Evolutionary conservation across 2,113 vertebrate genomes (phyloP).

Genomic region (Pantherophis guttatus): DNA sequence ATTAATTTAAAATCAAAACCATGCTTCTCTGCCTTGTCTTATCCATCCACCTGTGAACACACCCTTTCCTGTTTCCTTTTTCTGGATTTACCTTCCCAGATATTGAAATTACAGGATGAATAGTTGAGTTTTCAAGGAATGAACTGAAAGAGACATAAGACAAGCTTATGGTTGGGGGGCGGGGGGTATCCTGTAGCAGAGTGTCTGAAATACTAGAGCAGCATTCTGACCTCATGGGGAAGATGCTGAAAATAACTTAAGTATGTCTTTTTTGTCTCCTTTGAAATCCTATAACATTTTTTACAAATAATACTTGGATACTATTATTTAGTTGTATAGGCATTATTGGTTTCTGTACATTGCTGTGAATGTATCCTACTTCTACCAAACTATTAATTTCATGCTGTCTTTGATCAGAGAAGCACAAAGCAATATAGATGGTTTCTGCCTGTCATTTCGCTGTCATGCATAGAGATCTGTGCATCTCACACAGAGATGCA

Average conservation of each 20-base stretch:
- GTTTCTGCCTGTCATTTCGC: background rate
- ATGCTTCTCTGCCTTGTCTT: background rate
- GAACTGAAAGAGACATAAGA: background rate
- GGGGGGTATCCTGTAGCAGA: background rate
- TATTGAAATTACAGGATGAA: background rate
- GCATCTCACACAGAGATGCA: background rate
- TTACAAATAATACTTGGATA: background rate
- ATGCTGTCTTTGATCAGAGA: background rate
- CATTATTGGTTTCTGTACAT: background rate
- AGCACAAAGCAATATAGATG: background rate
- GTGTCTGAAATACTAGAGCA: background rate
- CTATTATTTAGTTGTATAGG: background rate
- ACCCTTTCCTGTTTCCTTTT: background rate
- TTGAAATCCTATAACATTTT: background rate
- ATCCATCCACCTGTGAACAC: background rate
- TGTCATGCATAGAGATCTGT: no score
- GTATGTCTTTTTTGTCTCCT: background rate
- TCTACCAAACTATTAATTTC: background rate
- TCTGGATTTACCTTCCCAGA: background rate
- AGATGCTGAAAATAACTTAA: background rate
- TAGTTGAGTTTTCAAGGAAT: background rate
- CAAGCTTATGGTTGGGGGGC: background rate
- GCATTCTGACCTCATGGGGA: background rate
- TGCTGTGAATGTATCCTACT: background rate
- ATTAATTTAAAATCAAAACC: background rate